A percentile compares a stretch with the other conserved stretches of the same genome.
phyloP scores from a whole-genome alignment of 2,888 invertebrate genomes.

The Leptopilina myrica region DNA sequence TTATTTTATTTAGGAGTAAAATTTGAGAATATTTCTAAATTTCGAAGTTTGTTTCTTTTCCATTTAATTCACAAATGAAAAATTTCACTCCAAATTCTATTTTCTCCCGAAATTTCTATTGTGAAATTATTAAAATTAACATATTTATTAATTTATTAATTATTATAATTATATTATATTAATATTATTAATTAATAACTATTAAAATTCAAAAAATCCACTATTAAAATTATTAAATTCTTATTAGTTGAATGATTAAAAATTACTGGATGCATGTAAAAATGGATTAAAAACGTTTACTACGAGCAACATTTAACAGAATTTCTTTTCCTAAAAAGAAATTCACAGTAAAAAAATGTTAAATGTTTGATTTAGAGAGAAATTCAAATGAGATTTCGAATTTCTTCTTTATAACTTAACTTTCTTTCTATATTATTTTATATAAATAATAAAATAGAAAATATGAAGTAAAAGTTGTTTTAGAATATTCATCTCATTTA shows the following conservation, averaged over 20 bases:
- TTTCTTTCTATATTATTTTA: not conserved
- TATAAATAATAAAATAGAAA: not conserved
- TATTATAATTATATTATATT: no score
- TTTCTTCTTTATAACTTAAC: not conserved
- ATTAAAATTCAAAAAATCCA: no score
- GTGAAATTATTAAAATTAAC: no score
- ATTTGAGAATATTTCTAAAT: no score
- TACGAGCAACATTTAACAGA: not conserved
- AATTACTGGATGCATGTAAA: not conserved
- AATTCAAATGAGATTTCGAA: not conserved
- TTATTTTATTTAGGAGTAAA: no score
- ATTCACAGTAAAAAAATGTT: not conserved
- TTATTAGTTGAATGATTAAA: not conserved
- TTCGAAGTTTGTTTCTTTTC: no score
- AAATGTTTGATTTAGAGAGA: no score
- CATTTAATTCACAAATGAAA: no score
- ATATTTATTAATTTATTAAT: no score
- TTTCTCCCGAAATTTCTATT: no score
- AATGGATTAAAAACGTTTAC: not conserved
- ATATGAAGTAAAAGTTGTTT: not conserved
- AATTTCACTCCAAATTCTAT: no score
- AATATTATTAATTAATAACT: no score
- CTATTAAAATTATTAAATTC: not conserved
- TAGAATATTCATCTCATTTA: not conserved
- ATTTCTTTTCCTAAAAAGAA: not conserved